phyloP scores from a whole-genome alignment of 2,888 invertebrate species.

The Andrena haemorrhoa region DNA sequence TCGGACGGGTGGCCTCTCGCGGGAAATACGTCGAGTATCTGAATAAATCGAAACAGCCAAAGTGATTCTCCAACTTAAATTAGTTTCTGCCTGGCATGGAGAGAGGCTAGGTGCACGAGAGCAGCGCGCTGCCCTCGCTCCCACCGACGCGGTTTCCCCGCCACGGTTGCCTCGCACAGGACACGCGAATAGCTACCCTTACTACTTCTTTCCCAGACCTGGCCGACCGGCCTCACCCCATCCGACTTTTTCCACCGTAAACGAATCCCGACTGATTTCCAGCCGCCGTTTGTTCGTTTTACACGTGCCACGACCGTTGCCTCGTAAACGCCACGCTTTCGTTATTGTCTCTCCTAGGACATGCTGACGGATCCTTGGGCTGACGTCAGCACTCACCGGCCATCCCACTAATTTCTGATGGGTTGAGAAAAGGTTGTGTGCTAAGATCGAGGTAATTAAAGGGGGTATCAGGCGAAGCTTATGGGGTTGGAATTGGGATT shows the following conservation, averaged over 20 bases:
- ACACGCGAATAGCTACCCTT: conserved; percentile 63
- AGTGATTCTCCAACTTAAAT: conserved; percentile 84
- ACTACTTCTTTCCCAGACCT: conserved; percentile 50
- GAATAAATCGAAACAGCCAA: conserved; percentile 84
- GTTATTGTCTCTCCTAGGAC: conserved; percentile 12
- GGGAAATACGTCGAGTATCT: conserved; percentile 83
- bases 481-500: too few species aligned
- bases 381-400: not conserved
- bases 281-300: conserved; percentile 71
- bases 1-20: conserved; percentile 72
- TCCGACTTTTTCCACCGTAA: conserved; percentile 63
- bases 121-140: not conserved
- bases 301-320: conserved; percentile 54
- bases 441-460: not conserved
- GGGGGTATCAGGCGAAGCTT: too few species aligned
- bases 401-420: conserved; percentile 22
- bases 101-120: conserved; percentile 60
- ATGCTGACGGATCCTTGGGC: conserved; percentile 31
- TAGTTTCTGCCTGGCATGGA: conserved; percentile 79
- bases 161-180: conserved; percentile 42
- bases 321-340: conserved; percentile 49
- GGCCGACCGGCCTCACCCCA: conserved; percentile 23
- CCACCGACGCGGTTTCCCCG: conserved; percentile 11
- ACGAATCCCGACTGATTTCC: conserved; percentile 74
- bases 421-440: not conserved